A percentile compares a stretch with the other conserved stretches of the same genome.
Evolutionary conservation across 2,113 vertebrate genomes (phyloP).

Genomic region (Amblyornis subalaris): DNA sequence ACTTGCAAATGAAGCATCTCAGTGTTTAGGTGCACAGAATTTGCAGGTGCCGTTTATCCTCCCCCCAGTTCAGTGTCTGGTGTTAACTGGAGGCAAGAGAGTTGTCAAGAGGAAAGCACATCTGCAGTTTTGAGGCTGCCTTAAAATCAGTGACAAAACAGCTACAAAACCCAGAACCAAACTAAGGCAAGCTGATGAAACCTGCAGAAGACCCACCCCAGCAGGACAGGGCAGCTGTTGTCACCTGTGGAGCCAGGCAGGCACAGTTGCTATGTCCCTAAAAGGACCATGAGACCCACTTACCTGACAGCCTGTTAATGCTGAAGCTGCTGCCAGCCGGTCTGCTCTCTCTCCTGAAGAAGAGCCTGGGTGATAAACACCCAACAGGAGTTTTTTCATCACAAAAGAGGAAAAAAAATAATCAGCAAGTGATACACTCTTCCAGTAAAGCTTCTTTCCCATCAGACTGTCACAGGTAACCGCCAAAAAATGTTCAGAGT

Average conservation of each 20-base stretch:
- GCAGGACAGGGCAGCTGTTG: neutral
- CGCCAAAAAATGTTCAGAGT: neutral
- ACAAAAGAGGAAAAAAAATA: neutral
- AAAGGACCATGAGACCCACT: neutral
- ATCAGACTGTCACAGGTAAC: neutral
- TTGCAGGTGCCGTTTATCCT: conserved; percentile 33
- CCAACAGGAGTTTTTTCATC: neutral
- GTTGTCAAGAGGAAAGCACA: neutral
- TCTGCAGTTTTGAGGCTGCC: neutral
- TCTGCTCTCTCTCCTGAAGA: neutral
- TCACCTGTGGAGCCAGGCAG: neutral
- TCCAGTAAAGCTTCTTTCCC: neutral
- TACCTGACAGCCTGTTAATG: neutral
- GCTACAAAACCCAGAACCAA: neutral
- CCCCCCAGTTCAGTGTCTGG: neutral
- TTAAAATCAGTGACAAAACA: neutral
- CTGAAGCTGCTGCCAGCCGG: neutral
- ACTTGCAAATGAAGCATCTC: conserved; percentile 38
- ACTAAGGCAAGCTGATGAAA: neutral
- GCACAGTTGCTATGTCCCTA: neutral
- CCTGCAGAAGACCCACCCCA: neutral
- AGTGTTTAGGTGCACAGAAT: neutral
- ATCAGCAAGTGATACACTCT: neutral
- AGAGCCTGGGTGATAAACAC: neutral
- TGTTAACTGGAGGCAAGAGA: neutral